Evolutionary conservation across 2,797 vertebrate species (phyloP).

Genomic region (Mareca penelope): DNA sequence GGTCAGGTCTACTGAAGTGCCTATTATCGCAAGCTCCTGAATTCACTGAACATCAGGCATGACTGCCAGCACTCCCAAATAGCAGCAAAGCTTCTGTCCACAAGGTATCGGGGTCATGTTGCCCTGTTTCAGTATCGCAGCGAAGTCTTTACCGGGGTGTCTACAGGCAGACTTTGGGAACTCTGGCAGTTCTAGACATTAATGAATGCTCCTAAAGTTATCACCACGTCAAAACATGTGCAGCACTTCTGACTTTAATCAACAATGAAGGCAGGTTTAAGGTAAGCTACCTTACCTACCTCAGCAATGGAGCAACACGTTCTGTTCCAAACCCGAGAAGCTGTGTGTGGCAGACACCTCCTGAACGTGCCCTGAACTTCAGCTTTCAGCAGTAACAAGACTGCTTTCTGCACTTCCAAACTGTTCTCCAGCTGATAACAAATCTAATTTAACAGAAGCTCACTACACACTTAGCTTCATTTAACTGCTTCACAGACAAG

Average conservation of each 20-base stretch:
- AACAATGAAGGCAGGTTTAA: not conserved
- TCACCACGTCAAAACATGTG: not conserved
- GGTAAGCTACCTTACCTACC: not conserved
- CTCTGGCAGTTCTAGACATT: not conserved
- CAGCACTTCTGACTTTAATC: not conserved
- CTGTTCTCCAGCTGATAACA: not conserved
- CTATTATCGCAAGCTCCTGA: not conserved
- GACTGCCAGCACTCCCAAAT: not conserved
- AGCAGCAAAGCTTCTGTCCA: not conserved
- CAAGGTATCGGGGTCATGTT: too few species aligned
- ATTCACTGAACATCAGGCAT: not conserved
- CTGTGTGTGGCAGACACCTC: rapidly evolving
- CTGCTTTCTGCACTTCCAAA: not conserved
- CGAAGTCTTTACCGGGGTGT: not conserved
- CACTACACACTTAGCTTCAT: not conserved
- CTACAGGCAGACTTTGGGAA: not conserved
- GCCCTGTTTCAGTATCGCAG: not conserved
- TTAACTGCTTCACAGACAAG: not conserved
- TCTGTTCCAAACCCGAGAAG: not conserved
- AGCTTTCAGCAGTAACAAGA: not conserved
- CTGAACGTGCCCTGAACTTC: not conserved
- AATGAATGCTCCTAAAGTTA: not conserved
- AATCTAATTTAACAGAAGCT: not conserved
- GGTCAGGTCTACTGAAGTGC: not conserved
- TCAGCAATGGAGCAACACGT: rapidly evolving